A percentile compares a stretch with the other conserved stretches of the same genome.
phyloP scores from a whole-genome alignment of 2,113 vertebrate genomes.

The Porphyrio hochstetteri region DNA sequence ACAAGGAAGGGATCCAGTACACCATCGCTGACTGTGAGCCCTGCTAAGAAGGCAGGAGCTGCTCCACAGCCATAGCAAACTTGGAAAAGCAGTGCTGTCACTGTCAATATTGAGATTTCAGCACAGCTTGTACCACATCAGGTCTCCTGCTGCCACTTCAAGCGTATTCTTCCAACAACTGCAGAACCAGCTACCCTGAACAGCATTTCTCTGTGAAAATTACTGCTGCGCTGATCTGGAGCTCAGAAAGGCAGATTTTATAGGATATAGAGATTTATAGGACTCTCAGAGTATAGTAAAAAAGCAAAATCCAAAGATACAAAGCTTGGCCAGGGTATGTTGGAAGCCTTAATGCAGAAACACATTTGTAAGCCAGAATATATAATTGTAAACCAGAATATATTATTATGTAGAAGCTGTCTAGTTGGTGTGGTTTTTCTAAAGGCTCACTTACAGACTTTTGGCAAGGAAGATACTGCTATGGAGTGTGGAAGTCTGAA shows the following conservation, averaged over 20 bases:
- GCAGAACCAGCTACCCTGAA: neutral
- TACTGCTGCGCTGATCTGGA: neutral
- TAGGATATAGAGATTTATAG: neutral
- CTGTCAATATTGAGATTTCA: neutral
- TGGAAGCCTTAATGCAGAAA: neutral
- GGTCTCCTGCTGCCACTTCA: neutral
- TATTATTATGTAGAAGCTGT: neutral
- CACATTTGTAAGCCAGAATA: conserved; percentile 21
- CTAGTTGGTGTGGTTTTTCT: conserved; percentile 11
- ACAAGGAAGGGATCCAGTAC: neutral
- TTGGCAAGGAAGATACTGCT: neutral
- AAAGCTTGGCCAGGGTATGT: neutral
- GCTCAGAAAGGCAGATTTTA: neutral
- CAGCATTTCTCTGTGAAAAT: neutral
- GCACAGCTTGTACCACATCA: neutral
- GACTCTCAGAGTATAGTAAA: neutral
- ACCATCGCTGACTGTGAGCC: neutral
- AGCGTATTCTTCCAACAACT: neutral
- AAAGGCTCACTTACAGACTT: neutral
- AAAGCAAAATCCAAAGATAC: neutral
- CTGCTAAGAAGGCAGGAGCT: neutral
- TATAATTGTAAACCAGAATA: neutral
- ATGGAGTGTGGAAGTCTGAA: neutral
- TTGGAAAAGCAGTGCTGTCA: neutral
- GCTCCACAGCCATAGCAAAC: neutral